These are phyloP conservation scores for Laticauda laticaudata DNA, from an alignment of 2,113 vertebrate genomes.

Conservation along the genomic window DNA sequence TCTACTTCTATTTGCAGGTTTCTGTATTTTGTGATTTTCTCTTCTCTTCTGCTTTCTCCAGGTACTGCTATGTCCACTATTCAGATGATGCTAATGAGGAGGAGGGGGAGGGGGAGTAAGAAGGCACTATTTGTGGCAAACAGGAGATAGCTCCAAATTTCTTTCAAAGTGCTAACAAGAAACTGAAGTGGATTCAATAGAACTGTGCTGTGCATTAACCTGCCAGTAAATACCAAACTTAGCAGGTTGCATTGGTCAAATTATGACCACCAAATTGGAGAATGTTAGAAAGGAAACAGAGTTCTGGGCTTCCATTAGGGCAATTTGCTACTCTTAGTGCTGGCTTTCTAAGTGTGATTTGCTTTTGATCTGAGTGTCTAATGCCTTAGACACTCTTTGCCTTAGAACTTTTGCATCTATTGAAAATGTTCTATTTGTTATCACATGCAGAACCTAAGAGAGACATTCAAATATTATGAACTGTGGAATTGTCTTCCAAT, in stretches of 20 bases:
- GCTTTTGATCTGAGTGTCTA: not conserved
- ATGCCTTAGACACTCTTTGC: not conserved
- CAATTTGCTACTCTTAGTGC: not conserved
- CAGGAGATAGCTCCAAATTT: not conserved
- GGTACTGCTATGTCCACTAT: not conserved
- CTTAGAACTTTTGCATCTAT: not conserved
- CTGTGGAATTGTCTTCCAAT: not conserved
- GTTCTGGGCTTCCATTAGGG: not conserved
- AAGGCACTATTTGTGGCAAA: constrained; percentile 6
- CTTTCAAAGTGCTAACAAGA: not conserved
- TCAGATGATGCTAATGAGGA: not conserved
- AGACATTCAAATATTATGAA: not conserved
- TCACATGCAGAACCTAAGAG: not conserved
- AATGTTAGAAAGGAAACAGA: not conserved
- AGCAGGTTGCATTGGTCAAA: not conserved
- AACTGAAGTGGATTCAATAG: not conserved
- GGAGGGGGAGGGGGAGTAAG: not conserved
- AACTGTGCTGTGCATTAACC: not conserved
- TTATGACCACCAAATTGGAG: not conserved
- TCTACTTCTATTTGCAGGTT: not conserved
- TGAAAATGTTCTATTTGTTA: not conserved
- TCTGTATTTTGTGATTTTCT: not conserved
- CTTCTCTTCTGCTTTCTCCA: not conserved
- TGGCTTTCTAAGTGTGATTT: not conserved
- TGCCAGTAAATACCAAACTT: not conserved